Conservation (phyloP, 1,140 invertebrate species). For the Diabrotica virgifera region DNA sequence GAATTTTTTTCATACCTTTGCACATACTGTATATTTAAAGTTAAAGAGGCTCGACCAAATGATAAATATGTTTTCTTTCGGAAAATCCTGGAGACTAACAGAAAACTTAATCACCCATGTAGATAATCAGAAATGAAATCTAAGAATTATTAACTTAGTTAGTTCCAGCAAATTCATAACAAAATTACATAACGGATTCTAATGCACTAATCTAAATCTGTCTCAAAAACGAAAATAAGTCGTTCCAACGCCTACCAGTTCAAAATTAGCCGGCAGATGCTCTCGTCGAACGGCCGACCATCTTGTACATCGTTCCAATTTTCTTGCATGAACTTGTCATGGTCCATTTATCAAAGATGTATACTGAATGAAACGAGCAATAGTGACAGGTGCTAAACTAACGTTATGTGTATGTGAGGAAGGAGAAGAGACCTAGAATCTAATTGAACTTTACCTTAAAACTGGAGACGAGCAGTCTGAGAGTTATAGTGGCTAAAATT, state of each 20-base stretch:
- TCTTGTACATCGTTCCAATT: not conserved
- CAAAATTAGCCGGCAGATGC: not conserved
- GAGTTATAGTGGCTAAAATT: not conserved
- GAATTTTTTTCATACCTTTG: too few species aligned
- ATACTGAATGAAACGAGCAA: not conserved
- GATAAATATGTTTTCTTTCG: too few species aligned
- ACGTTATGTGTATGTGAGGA: not conserved
- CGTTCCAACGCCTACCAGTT: not conserved
- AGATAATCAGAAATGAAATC: too few species aligned
- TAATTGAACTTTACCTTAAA: slow-evolving; percentile 3
- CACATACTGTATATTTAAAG: not conserved
- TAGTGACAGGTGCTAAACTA: slow-evolving; percentile 1
- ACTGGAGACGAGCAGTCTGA: not conserved
- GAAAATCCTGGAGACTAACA: too few species aligned
- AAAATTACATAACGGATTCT: not conserved
- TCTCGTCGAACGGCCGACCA: not conserved
- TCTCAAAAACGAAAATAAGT: not conserved
- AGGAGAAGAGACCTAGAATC: not conserved
- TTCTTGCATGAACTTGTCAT: not conserved
- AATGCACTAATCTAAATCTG: not conserved
- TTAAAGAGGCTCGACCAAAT: not conserved
- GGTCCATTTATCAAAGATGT: not conserved
- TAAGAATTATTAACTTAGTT: too few species aligned
- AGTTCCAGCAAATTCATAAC: not conserved
- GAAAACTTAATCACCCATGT: too few species aligned